Base-by-base conservation (phyloP, 2,113 vertebrate genomes). In the Eurystomus gularis region DNA sequence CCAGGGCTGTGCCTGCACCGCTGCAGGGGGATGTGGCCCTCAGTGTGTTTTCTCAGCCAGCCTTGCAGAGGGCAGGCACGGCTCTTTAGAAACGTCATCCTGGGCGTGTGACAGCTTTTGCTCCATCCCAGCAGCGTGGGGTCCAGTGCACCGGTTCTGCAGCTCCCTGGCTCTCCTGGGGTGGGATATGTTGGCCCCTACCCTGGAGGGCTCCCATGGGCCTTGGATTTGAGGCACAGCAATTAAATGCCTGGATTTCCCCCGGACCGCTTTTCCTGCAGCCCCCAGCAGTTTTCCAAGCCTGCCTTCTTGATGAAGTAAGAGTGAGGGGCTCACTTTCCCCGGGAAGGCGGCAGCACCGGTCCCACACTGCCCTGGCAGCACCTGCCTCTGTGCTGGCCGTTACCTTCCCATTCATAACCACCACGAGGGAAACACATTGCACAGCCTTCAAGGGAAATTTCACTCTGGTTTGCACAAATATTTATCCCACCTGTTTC, bases 401-500 rank as follows among this genome's bases (percentile, higher is more conserved):
- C 33, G 5, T 75, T 52, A 76, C 93, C 96, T 90, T 65, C 83
- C 90, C 95, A 68, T 71, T 44, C 90, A 60, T 40, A 90, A 10
- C 82, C 54, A 15, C 48, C 1, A 29, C 4, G 5, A 76, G 96
- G 97, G 96, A 97, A 97, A 96, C 96, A 94, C 92, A 95, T 81
- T 96, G 96, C 73, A 10, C 0, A 16, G 85, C 95, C 95, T 97
- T 89, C 92, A 92, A 95, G 97, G 95, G 93, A 96, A 93, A 96
- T 68, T 87, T 94, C 85, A 13, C 94, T 96, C 90, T 3, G 65
- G 6, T 89, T 75, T 70, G 93, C 95, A 94, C 96, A 97, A 97
- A 97, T 95, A 97, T 97, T 96, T 96, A 97, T 95, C 91, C 94
- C 95, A 95, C 94, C 96, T 96, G 90, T 95, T 97, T 97, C 94